A percentile compares a stretch with the other conserved stretches of the same genome.
Evolutionary conservation across 2,113 vertebrate species (phyloP).

Genomic region (Etheostoma cragini): DNA sequence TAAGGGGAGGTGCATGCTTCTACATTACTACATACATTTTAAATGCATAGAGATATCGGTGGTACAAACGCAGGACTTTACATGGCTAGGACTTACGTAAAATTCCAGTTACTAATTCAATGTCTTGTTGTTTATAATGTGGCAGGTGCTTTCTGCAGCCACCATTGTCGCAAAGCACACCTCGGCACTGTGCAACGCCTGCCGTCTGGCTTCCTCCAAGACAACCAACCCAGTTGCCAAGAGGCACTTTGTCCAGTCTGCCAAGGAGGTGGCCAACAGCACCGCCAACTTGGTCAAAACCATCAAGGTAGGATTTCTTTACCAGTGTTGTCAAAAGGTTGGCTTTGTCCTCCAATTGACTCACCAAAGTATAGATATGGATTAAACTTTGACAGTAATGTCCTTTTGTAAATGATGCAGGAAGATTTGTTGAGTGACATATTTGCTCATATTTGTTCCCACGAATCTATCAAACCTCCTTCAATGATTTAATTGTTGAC

Average conservation of each 20-base stretch:
- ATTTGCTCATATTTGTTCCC: background rate
- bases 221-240: conserved; percentile 96
- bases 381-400: background rate
- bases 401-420: background rate
- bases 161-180: conserved; percentile 99
- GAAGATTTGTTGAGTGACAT: background rate
- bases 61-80: background rate
- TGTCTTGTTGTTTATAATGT: conserved; percentile 1
- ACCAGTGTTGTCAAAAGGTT: background rate
- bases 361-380: background rate
- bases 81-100: background rate
- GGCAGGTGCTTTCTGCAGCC: conserved; percentile 95
- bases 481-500: conserved; percentile 1
- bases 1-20: background rate
- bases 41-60: background rate
- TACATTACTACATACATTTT: background rate
- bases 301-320: conserved; percentile 89
- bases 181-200: conserved; percentile 96
- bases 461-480: background rate
- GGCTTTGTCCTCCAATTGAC: background rate
- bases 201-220: conserved; percentile 96
- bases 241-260: conserved; percentile 98
- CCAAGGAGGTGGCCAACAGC: conserved; percentile 99
- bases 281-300: conserved; percentile 98
- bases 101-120: background rate